Evolutionary conservation across 2,113 vertebrate genomes (phyloP), one percentile per base, ranked within the genome.

Genomic region (Oreocharis arfaki): DNA sequence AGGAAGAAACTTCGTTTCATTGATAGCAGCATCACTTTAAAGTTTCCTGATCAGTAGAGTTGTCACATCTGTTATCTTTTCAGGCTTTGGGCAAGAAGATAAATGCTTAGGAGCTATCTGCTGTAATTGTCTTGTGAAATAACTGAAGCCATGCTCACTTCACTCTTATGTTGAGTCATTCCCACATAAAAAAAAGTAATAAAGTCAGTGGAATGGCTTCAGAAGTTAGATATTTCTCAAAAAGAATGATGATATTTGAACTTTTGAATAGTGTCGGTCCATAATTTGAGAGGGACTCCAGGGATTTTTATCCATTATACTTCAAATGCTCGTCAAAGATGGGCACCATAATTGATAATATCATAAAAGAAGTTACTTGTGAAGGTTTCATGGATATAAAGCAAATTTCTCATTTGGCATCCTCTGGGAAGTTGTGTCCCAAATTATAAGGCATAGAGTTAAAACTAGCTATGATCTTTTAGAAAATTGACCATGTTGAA

Each of bases 381-480:
- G 82, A 95, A 91, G 27, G 33, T 88, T 90, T 88, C 71, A 63
- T 63, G 76, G 46, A 63, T 91, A 52, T 80, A 88, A 89, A 93
- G 46, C 19, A 33, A 84, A 94, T 87, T 96, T 92, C 82, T 88
- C 59, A 93, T 96, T 88, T 88, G 78, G 33, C 82, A 63, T 93
- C 93, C 59, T 88, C 33, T 82, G 63, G 75, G 75, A 89, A 91
- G 68, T 67, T 2, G 0, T 90, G 70, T 83, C 55, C 60, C 84
- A 73, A 90, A 94, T 91, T 85, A 84, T 67, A 94, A 96, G 39
- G 42, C 64, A 77, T 35, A 47, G 55, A 77, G 33, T 78, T 75
- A 86, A 94, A 96, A 93, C 73, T 84, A 70, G 76, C 57, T 95
- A 94, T 94, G 88, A 90, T 95, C 89, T 93, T 95, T 76, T 33